Base-by-base conservation (phyloP, 92 coral and sea anemone species). In the Porites lobata region DNA sequence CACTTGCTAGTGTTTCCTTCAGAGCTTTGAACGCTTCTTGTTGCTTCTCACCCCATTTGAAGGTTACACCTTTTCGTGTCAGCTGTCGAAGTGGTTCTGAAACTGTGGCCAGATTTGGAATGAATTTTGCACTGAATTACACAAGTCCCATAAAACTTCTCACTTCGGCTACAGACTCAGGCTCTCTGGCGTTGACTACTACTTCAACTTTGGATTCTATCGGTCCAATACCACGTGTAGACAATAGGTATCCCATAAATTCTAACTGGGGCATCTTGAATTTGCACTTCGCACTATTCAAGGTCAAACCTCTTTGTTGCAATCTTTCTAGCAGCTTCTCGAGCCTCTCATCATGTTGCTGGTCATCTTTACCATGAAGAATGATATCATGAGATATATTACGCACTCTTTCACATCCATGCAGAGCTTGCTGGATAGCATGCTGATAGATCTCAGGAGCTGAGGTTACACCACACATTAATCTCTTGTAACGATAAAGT, bases 61-160 rank as follows among this genome's bases (percentile, higher is more conserved):
- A 87, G 13, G 71, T 64, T 15, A 53, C 82, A 22, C 72, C 83
- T 87, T 84, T 82, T n/a, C 59, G 22, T n/a, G 87, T 69, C 32
- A 87, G 78, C 83, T 69, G 70, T 21, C 89, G 86, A 9, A 91
- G 86, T 29, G 94, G 92, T 72, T 91, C 92, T 11, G 94, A 14
- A 11, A 84, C 78, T n/a, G 89, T 91, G 57, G 94, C 81, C 38
- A 88, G 79, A 69, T 87, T 90, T 50, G 90, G 85, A 26, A 81
- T 82, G 81, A 87, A 89, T 22, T 77, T 77, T 17, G 88, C 87
- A 47, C 85, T 24, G 17, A 63, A 83, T 62, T 81, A 74, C 38
- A 68, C 56, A 29, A 82, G 80, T 21, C 88, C 84, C 66, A 83
- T 72, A 66, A 89, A 84, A 56, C 92, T 71, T 72, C 89, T 78